Percentiles rank a stretch among this genome's conserved stretches.
phyloP scores from a whole-genome alignment of 2,797 vertebrate genomes.

The Sardinella longiceps region DNA sequence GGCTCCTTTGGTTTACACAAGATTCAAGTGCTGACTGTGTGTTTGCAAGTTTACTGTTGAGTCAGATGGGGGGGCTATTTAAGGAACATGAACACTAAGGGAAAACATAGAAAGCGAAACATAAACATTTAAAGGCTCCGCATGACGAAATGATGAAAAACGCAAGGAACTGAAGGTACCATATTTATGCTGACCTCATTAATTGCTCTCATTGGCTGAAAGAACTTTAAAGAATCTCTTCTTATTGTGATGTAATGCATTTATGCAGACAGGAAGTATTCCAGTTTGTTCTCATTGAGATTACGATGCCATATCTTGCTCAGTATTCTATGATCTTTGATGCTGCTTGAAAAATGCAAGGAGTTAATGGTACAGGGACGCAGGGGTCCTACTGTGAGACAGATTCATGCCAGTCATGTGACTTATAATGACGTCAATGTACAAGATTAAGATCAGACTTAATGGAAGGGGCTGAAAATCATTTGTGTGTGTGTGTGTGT shows the following conservation, averaged over 20 bases:
- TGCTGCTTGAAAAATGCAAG: not conserved
- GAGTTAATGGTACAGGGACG: not conserved
- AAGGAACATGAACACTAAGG: slow-evolving; percentile 4
- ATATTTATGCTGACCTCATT: too few relatives aligned
- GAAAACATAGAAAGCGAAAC: not conserved
- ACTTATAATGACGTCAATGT: not conserved
- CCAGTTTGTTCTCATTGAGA: too few relatives aligned
- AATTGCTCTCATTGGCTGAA: too few relatives aligned
- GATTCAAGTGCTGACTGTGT: not conserved
- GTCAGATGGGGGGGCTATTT: not conserved
- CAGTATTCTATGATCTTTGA: too few relatives aligned
- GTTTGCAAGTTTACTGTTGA: slow-evolving; percentile 5
- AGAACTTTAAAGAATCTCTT: too few relatives aligned
- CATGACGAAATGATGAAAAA: too few relatives aligned
- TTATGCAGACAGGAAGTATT: too few relatives aligned
- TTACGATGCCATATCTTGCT: too few relatives aligned
- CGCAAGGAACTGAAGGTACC: too few relatives aligned
- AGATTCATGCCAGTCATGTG: not conserved
- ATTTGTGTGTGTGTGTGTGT: too few relatives aligned
- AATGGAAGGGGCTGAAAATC: not conserved
- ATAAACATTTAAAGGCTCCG: not conserved
- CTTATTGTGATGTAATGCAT: too few relatives aligned
- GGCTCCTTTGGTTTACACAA: not conserved
- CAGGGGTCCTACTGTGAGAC: not conserved
- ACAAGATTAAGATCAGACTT: not conserved